Conservation (phyloP, 1,140 invertebrate genomes). For the Drosophila dunni region DNA sequence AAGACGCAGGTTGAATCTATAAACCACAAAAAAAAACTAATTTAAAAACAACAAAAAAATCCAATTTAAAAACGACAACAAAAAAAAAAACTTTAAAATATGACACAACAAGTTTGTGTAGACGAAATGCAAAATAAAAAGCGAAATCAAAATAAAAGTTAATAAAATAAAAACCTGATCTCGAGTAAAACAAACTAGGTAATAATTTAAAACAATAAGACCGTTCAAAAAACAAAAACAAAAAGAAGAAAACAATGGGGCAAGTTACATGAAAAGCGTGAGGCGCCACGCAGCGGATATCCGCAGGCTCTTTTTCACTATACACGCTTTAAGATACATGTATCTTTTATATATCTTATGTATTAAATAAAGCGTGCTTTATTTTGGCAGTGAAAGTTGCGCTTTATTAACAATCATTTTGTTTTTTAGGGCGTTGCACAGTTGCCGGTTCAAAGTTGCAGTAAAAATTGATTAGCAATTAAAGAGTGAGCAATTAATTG, state of each 20-base stretch:
- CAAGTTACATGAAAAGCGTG: constrained; percentile 40
- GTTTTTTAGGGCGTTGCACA: constrained; percentile 40
- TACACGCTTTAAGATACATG: constrained; percentile 49
- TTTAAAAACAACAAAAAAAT: constrained; percentile 47
- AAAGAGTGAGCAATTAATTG: constrained; percentile 49
- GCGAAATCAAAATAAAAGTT: constrained; percentile 63
- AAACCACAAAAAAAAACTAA: constrained; percentile 41
- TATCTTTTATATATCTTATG: not conserved
- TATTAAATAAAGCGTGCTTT: not conserved
- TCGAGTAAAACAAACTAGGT: constrained; percentile 59
- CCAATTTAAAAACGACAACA: constrained; percentile 26
- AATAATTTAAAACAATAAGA: constrained; percentile 52
- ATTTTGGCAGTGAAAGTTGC: constrained; percentile 47
- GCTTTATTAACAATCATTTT: constrained; percentile 6
- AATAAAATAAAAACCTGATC: constrained; percentile 38
- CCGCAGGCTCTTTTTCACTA: constrained; percentile 52
- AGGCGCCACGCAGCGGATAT: constrained; percentile 62
- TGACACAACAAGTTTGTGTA: constrained; percentile 63
- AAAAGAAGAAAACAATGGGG: constrained; percentile 47
- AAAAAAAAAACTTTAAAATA: constrained; percentile 44
- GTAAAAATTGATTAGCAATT: constrained; percentile 62
- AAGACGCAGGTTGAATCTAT: constrained; percentile 19
- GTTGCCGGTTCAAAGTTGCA: constrained; percentile 17
- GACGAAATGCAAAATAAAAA: constrained; percentile 70
- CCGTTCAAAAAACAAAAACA: constrained; percentile 35